A percentile compares a stretch with the other conserved stretches of the same genome.
Evolutionary conservation across 2,888 invertebrate species (phyloP).

Genomic region (Macrosiphum euphorbiae): DNA sequence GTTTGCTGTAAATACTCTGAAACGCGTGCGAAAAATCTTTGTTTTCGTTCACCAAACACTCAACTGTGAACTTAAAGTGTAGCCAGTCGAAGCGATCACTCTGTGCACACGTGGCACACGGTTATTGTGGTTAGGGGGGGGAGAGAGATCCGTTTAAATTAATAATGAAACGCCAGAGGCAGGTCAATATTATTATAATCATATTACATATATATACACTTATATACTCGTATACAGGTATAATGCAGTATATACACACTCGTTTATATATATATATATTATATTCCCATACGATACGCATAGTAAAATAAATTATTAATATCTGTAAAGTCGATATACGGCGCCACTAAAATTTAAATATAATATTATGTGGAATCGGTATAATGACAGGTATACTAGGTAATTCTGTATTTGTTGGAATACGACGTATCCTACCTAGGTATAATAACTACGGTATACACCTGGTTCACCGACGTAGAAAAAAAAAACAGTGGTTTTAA

Average conservation of each 20-base stretch:
- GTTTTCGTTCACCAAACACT: background rate
- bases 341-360: background rate
- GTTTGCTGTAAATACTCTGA: background rate
- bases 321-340: background rate
- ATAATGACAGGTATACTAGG: background rate
- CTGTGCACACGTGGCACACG: background rate
- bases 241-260: too few relatives aligned
- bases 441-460: too few relatives aligned
- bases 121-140: background rate
- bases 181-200: background rate
- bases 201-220: background rate
- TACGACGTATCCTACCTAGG: too few relatives aligned
- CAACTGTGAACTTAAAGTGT: background rate
- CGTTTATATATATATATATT: background rate
- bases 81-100: background rate
- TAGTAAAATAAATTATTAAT: constrained; percentile 14
- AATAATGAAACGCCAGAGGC: background rate
- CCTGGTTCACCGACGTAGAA: too few relatives aligned
- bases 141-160: background rate
- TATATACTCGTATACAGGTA: background rate
- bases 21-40: background rate
- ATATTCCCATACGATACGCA: background rate
- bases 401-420: background rate
- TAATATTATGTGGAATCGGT: background rate
- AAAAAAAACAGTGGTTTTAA: too few relatives aligned